Base-by-base conservation (phyloP, 92 coral and sea anemone species). In the Blastomussa wellsi region DNA sequence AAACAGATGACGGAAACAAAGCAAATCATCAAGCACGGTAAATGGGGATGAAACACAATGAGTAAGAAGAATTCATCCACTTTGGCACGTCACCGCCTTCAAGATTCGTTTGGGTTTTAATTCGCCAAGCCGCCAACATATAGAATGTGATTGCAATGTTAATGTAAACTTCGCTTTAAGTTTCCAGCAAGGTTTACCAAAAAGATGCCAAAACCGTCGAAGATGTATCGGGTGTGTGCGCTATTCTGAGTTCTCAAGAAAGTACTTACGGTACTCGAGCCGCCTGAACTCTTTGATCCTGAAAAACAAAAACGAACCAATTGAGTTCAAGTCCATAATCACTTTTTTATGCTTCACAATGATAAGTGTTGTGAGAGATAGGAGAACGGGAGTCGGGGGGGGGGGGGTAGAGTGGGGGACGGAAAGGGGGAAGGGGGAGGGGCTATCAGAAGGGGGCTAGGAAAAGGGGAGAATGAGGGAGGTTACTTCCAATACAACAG, bases 251-350 rank as follows among this genome's bases (percentile, higher is more conserved):
- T 28, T 57, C 13, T n/a, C 24, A 20, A 57, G 9, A 57, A 57
- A 20, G 64, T 22, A 90, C 95, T 87, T 76, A 92, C 95, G 51
- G 79, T 47, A 48, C 81, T 68, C 2, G 91, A 80, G 10, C 91
- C 66, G 17, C 90, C 65, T 26, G 95, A 39, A 69, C 80, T 83
- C 70, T 90, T 92, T 44, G 90, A 77, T 33, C 93, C 95, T 92
- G 60, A 32, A 83, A 8, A 75, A 52, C 17, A 53, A 70, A 49
- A 38, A 32, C 28, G 11, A 48, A 48, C 17, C 36, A 26, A 36
- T 28, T 36, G 38, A 4, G 26, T 5, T n/a, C 13, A 60, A 1
- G 12, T 0, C 33, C 32, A 59, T 59, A 59, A 59, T 10, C 5
- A 57, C 11, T 57, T 28, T 22, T n/a, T n/a, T n/a, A n/a, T n/a